Evolutionary conservation across 2,888 invertebrate species (phyloP).

Genomic region (Cephus rjabovi): DNA sequence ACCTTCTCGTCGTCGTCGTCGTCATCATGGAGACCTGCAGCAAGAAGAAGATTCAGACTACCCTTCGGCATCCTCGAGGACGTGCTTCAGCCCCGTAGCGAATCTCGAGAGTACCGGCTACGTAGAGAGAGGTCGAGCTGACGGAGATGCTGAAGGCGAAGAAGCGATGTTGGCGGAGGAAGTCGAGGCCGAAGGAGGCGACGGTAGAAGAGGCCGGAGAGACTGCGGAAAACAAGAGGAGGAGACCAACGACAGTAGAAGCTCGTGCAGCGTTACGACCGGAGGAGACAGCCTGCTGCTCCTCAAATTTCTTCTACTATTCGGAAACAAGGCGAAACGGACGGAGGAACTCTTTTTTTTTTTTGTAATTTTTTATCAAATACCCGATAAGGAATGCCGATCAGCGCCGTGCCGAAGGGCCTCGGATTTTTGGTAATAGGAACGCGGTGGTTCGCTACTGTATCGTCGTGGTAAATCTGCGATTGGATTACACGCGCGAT

Average conservation of each 20-base stretch:
- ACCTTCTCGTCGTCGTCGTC: not conserved
- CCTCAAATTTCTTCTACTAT: not conserved
- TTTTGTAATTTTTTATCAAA: not conserved
- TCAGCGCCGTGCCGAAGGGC: not conserved
- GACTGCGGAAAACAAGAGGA: not conserved
- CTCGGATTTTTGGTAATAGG: not conserved
- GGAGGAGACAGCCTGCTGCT: not conserved
- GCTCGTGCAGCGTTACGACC: not conserved
- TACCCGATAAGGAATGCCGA: not conserved
- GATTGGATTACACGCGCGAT: not conserved
- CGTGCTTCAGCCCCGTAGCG: not conserved
- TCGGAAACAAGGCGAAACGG: not conserved
- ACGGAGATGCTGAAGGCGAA: not conserved
- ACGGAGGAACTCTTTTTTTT: slow-evolving; percentile 3
- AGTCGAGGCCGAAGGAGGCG: not conserved
- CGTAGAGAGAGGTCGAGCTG: not conserved
- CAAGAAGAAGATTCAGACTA: not conserved
- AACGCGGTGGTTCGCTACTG: not conserved
- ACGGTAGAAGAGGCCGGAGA: not conserved
- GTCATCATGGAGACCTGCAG: not conserved
- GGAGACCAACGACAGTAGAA: not conserved
- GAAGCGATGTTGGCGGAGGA: not conserved
- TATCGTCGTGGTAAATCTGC: not conserved
- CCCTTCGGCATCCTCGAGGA: not conserved
- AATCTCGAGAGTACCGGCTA: not conserved